Evolutionary conservation across 2,888 invertebrate genomes (phyloP).

Genomic region (Alentia gelatinosa): DNA sequence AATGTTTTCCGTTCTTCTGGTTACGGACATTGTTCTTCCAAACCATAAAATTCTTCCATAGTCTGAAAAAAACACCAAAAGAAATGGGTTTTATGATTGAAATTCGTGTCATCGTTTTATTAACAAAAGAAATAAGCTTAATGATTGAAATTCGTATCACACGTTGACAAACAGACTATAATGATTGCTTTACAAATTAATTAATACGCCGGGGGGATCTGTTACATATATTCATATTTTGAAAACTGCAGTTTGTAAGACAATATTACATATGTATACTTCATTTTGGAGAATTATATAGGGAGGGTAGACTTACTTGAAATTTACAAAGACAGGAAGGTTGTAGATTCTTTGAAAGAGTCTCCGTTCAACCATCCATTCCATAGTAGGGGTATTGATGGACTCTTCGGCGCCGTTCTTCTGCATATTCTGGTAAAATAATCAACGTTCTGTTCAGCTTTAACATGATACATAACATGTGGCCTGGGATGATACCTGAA

Average conservation of each 20-base stretch:
- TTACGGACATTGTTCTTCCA: slow-evolving; percentile 75
- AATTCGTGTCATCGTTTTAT: too few species aligned
- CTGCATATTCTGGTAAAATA: background rate
- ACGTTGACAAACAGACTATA: too few species aligned
- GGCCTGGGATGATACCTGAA: too few species aligned
- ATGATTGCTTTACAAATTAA: too few species aligned
- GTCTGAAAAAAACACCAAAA: slow-evolving; percentile 62
- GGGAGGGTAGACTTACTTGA: slow-evolving; percentile 67
- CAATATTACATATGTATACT: too few species aligned
- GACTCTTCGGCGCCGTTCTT: slow-evolving; percentile 64
- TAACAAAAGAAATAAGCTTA: too few species aligned
- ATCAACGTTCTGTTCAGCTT: too few species aligned
- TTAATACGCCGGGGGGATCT: too few species aligned
- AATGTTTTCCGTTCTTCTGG: slow-evolving; percentile 72
- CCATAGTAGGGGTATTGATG: slow-evolving; percentile 72
- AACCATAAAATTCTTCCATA: slow-evolving; percentile 76
- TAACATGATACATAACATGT: too few species aligned
- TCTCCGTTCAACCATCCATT: slow-evolving; percentile 79
- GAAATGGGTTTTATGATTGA: background rate
- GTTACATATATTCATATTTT: too few species aligned
- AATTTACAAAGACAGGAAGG: slow-evolving; percentile 76
- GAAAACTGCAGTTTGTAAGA: too few species aligned
- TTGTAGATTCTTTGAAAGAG: slow-evolving; percentile 74
- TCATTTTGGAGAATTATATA: background rate
- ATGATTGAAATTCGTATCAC: too few species aligned